Conservation (phyloP, 2,888 invertebrate genomes). For the Scaptomyza reducta region DNA sequence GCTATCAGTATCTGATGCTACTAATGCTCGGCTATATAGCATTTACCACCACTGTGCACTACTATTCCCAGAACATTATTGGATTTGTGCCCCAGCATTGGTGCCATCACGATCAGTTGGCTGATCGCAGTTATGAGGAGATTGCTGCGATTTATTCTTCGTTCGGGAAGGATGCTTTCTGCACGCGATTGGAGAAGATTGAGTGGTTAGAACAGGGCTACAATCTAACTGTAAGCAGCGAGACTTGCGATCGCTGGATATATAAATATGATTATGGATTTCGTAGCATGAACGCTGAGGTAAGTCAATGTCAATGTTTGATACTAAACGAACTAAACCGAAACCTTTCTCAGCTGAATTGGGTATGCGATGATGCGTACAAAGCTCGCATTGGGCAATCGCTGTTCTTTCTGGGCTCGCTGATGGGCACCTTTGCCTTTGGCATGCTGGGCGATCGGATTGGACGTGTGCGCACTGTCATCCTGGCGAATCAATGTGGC, state of each 20-base stretch:
- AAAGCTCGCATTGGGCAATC: conserved; percentile 86
- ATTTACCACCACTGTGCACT: conserved; percentile 85
- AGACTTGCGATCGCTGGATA: conserved; percentile 85
- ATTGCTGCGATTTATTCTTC: conserved; percentile 74
- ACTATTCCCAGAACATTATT: conserved; percentile 86
- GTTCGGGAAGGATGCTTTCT: conserved; percentile 73
- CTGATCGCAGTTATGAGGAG: conserved; percentile 68
- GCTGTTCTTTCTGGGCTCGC: conserved; percentile 86
- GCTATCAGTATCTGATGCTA: conserved; percentile 85
- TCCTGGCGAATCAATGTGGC: conserved; percentile 85
- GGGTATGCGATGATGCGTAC: conserved; percentile 85
- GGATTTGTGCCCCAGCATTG: conserved; percentile 85
- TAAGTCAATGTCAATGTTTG: conserved; percentile 66
- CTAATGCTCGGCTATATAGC: conserved; percentile 85
- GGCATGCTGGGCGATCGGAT: conserved; percentile 86
- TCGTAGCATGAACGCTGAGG: conserved; percentile 87
- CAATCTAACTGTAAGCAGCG: conserved; percentile 64
- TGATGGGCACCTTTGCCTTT: conserved; percentile 85
- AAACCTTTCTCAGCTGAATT: conserved; percentile 30
- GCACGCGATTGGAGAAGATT: conserved; percentile 68
- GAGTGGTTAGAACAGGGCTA: conserved; percentile 41
- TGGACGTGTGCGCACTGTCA: conserved; percentile 85
- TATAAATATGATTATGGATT: conserved; percentile 86
- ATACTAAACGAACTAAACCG: neutral
- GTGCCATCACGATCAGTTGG: conserved; percentile 79